A percentile compares a stretch with the other conserved stretches of the same genome.
Conservation (phyloP, 2,113 vertebrate genomes). For the Pteruthius melanotis region DNA sequence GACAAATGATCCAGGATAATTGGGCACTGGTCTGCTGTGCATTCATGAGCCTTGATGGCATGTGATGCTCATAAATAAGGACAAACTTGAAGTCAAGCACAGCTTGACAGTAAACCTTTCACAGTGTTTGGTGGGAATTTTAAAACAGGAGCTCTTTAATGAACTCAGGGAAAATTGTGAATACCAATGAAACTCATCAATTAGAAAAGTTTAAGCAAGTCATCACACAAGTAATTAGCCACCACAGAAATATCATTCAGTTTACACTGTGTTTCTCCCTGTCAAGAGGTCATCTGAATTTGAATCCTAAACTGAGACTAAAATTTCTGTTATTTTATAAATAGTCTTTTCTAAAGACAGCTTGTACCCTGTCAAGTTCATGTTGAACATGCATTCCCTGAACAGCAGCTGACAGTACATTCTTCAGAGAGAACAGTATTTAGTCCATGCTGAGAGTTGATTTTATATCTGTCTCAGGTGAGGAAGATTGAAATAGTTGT, state of each 20-base stretch:
- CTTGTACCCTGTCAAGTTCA: not conserved
- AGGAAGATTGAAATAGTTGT: not conserved
- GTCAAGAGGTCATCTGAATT: not conserved
- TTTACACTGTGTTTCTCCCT: not conserved
- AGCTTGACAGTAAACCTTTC: not conserved
- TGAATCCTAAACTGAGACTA: not conserved
- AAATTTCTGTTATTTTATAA: not conserved
- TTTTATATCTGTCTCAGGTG: not conserved
- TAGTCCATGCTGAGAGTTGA: not conserved
- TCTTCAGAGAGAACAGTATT: not conserved
- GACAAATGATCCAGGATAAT: not conserved
- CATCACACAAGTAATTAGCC: not conserved
- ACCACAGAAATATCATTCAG: not conserved
- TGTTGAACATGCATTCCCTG: not conserved
- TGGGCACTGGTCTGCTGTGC: not conserved
- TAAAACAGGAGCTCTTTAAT: not conserved
- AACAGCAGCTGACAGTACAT: not conserved
- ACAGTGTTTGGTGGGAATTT: not conserved
- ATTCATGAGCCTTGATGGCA: not conserved
- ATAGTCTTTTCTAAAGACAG: not conserved
- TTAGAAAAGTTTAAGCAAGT: not conserved
- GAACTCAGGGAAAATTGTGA: not conserved
- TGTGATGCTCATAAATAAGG: not conserved
- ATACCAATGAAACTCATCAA: not conserved
- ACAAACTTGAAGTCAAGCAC: not conserved